These are phyloP conservation scores for Anhinga anhinga DNA, from an alignment of 2,113 vertebrate species.

Conservation along the genomic window DNA sequence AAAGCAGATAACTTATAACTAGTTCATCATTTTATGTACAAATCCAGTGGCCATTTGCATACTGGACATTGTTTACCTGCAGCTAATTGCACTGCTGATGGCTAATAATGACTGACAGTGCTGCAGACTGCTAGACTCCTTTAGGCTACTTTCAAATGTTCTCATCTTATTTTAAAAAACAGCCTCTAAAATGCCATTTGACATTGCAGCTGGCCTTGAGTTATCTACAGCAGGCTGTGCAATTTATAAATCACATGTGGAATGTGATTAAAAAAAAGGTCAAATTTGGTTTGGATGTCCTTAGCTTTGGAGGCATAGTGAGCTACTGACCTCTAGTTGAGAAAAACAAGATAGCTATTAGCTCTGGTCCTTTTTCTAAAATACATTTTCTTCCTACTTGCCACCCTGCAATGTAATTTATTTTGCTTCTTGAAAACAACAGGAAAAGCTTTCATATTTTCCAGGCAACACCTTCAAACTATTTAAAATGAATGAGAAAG, in stretches of 20 bases:
- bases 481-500: conserved; percentile 5
- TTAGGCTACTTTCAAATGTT: neutral
- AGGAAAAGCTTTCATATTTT: neutral
- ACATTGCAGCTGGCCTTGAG: neutral
- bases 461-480: neutral
- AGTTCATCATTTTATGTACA: neutral
- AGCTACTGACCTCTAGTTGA: conserved; percentile 63
- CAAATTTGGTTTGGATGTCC: neutral
- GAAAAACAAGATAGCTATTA: conserved; percentile 40
- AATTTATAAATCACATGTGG: conserved; percentile 33
- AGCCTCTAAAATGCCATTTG: neutral
- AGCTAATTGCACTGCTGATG: neutral
- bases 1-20: neutral
- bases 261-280: neutral
- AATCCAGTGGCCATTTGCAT: neutral
- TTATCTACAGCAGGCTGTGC: neutral
- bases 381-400: neutral
- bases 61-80: neutral
- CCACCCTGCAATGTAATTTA: neutral
- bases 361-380: neutral
- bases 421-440: neutral
- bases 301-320: neutral
- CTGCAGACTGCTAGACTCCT: neutral
- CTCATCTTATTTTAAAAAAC: neutral
- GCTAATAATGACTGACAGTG: neutral